These are phyloP conservation scores for Chloroceryle amazona DNA, from an alignment of 2,797 vertebrate species.

Conservation along the genomic window DNA sequence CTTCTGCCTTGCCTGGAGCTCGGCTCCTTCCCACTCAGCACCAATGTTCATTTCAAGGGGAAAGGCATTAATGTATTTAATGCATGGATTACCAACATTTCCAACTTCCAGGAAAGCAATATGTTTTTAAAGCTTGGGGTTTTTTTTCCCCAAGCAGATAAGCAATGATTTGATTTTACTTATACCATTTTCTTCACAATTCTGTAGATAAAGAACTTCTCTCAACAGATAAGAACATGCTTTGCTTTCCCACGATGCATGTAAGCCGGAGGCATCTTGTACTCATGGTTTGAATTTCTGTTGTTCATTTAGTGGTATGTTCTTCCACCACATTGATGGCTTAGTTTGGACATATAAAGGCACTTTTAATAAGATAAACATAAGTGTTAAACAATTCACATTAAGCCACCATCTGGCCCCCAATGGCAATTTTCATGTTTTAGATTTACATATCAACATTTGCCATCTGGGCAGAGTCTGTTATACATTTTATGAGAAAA, in stretches of 20 bases:
- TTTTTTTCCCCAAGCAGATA: background rate
- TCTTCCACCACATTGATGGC: conserved; percentile 60
- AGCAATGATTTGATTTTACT: background rate
- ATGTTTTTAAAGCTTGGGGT: background rate
- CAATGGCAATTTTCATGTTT: conserved; percentile 77
- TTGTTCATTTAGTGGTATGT: conserved; percentile 59
- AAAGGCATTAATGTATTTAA: rapidly evolving
- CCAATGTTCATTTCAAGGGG: rapidly evolving
- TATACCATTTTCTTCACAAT: background rate
- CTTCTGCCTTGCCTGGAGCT: background rate
- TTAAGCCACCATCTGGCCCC: conserved; percentile 77
- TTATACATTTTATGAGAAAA: conserved; percentile 78
- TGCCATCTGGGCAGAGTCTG: conserved; percentile 78
- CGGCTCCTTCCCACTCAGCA: background rate
- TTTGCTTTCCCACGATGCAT: background rate
- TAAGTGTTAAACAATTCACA: conserved; percentile 79
- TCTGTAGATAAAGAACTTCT: background rate
- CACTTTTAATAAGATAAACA: conserved; percentile 80
- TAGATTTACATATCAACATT: conserved; percentile 77
- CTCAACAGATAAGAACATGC: background rate
- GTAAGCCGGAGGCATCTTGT: background rate
- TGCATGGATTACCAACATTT: rapidly evolving
- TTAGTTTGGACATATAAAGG: conserved; percentile 75
- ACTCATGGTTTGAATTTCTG: background rate
- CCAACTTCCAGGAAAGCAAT: background rate